Percentiles rank a stretch among this genome's conserved stretches.
These are phyloP conservation scores for Mythimna vitellina DNA, from an alignment of 2,888 invertebrate genomes.

Conservation along the genomic window DNA sequence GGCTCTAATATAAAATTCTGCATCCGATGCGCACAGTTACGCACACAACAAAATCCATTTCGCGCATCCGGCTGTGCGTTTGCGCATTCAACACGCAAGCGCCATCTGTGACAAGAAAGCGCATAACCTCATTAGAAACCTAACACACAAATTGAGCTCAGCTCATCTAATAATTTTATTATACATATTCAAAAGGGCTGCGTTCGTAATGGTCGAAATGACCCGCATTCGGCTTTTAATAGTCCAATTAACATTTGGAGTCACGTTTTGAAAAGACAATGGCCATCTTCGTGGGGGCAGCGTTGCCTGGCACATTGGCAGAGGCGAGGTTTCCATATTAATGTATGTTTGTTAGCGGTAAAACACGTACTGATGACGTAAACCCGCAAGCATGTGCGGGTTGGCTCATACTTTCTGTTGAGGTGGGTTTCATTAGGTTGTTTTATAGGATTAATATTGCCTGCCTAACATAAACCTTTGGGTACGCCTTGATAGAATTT, in stretches of 20 bases:
- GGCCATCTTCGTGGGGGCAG: conserved; percentile 90
- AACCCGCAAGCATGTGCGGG: conserved; percentile 81
- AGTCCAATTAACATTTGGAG: conserved; percentile 90
- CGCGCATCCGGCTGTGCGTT: conserved; percentile 88
- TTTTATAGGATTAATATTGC: conserved; percentile 61
- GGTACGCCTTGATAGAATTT: conserved; percentile 50
- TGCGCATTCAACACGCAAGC: conserved; percentile 86
- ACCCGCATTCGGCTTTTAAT: conserved; percentile 90
- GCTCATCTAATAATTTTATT: conserved; percentile 90
- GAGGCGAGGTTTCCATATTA: conserved; percentile 89
- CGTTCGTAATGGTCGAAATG: conserved; percentile 88
- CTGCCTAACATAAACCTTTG: conserved; percentile 50
- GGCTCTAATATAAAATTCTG: conserved; percentile 82
- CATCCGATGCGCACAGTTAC: conserved; percentile 83
- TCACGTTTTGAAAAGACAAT: conserved; percentile 90
- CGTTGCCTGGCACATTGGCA: conserved; percentile 88
- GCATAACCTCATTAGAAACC: conserved; percentile 90
- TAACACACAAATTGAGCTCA: conserved; percentile 88
- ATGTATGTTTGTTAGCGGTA: conserved; percentile 90
- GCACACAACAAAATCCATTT: conserved; percentile 86
- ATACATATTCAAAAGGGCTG: conserved; percentile 90
- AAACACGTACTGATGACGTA: conserved; percentile 89
- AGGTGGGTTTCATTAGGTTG: conserved; percentile 71
- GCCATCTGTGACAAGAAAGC: conserved; percentile 90
- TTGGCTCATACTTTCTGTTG: conserved; percentile 76